These are phyloP conservation scores for Asarcornis scutulata DNA, from an alignment of 2,113 vertebrate genomes.

Conservation along the genomic window DNA sequence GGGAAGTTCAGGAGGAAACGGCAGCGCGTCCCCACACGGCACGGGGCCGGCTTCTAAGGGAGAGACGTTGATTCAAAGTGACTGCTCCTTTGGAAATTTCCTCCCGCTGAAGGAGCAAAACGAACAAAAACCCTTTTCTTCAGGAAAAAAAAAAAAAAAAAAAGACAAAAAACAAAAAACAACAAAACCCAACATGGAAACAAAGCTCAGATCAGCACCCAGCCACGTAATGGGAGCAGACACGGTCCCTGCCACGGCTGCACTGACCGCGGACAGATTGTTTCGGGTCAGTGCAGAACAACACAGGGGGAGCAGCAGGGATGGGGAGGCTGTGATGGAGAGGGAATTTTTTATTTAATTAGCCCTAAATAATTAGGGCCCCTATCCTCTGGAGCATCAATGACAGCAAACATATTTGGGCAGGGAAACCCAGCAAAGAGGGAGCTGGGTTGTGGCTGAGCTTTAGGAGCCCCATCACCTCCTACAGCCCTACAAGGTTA, in stretches of 20 bases:
- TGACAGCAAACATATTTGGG: fast-evolving
- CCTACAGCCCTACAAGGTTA: fast-evolving
- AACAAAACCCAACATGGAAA: neutral
- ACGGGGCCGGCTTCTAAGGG: fast-evolving
- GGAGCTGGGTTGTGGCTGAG: fast-evolving
- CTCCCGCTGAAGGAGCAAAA: neutral
- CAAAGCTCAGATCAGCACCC: neutral
- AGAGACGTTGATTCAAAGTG: neutral
- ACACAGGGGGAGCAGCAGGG: neutral
- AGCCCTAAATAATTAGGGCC: neutral
- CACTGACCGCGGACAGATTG: neutral
- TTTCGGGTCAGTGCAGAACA: slow-evolving; percentile 52
- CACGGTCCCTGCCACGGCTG: fast-evolving
- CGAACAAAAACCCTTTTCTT: neutral
- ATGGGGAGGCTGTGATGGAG: neutral
- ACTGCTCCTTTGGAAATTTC: neutral
- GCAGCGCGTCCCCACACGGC: neutral
- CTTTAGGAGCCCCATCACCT: neutral
- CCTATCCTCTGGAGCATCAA: neutral
- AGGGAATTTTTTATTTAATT: neutral
- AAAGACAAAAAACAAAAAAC: neutral
- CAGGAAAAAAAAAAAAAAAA: neutral
- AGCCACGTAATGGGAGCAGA: neutral
- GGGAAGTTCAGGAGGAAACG: fast-evolving
- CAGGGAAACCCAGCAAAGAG: neutral